Evolutionary conservation across 2,888 invertebrate genomes (phyloP).

Genomic region (Amorpha juglandis): DNA sequence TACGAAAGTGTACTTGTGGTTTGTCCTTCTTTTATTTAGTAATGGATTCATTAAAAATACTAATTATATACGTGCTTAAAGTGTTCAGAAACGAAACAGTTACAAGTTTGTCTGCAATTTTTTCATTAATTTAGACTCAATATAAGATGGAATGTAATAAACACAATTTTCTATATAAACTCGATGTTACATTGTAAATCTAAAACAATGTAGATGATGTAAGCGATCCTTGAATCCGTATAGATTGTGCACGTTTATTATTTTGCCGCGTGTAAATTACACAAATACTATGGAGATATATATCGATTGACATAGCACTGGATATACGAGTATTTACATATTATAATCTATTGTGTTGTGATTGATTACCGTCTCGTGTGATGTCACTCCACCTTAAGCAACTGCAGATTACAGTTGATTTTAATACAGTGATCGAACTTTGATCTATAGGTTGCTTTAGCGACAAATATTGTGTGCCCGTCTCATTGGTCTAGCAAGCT

Average conservation of each 20-base stretch:
- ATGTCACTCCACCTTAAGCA: slow-evolving; percentile 32
- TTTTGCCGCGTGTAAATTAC: slow-evolving; percentile 24
- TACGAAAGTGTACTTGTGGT: too few relatives aligned
- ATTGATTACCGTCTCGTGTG: slow-evolving; percentile 43
- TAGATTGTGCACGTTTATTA: slow-evolving; percentile 24
- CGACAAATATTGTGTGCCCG: too few relatives aligned
- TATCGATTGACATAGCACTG: slow-evolving; percentile 32
- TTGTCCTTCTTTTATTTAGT: too few relatives aligned
- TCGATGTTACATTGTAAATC: slow-evolving; percentile 16
- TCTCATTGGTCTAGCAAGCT: too few relatives aligned
- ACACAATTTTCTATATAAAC: slow-evolving; percentile 7
- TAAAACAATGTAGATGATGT: slow-evolving; percentile 27
- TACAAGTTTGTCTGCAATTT: too few relatives aligned
- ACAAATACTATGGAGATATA: slow-evolving; percentile 28
- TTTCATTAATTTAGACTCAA: too few relatives aligned
- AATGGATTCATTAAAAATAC: too few relatives aligned
- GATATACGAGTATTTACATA: slow-evolving; percentile 46
- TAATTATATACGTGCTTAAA: too few relatives aligned
- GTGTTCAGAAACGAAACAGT: too few relatives aligned
- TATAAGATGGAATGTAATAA: not conserved
- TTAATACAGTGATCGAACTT: not conserved
- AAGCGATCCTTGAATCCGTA: slow-evolving; percentile 26
- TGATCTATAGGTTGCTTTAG: not conserved
- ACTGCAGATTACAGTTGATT: not conserved
- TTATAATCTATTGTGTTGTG: slow-evolving; percentile 42